Conservation (phyloP, 2,888 invertebrate species). For the Beris morrisii region DNA sequence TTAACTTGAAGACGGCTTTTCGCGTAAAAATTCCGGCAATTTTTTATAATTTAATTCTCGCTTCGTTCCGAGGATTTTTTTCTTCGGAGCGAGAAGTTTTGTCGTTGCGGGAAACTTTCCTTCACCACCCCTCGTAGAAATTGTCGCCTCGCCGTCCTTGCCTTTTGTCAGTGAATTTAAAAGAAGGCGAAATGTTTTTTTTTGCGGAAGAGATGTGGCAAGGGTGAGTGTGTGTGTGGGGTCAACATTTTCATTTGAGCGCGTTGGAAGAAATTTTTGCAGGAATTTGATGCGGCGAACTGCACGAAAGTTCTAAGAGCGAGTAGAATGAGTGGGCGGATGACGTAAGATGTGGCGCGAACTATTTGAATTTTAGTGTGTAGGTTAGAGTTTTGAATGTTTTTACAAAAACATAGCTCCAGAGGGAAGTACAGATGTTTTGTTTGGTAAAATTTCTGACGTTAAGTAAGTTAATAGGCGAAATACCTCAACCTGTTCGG, state of each 20-base stretch:
- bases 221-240: conserved; percentile 13
- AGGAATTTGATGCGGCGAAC: conserved; percentile 12
- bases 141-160: conserved; percentile 9
- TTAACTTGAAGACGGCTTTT: neutral
- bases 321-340: neutral
- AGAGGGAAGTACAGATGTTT: too few species aligned
- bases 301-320: conserved; percentile 15
- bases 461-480: too few species aligned
- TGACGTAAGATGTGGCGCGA: too few species aligned
- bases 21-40: neutral
- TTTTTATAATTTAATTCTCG: neutral
- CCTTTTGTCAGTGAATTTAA: neutral
- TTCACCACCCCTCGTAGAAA: neutral
- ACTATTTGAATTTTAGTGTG: too few species aligned
- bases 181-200: conserved; percentile 23
- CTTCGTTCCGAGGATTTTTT: neutral
- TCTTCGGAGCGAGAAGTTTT: too few species aligned
- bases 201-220: neutral
- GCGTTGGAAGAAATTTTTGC: conserved; percentile 24
- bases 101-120: too few species aligned
- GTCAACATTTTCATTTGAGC: conserved; percentile 26
- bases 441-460: too few species aligned
- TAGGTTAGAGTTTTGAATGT: too few species aligned
- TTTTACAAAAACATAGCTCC: too few species aligned
- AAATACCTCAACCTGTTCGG: too few species aligned